phyloP scores from a whole-genome alignment of 2,888 invertebrate genomes.

The Carabus problematicus region DNA sequence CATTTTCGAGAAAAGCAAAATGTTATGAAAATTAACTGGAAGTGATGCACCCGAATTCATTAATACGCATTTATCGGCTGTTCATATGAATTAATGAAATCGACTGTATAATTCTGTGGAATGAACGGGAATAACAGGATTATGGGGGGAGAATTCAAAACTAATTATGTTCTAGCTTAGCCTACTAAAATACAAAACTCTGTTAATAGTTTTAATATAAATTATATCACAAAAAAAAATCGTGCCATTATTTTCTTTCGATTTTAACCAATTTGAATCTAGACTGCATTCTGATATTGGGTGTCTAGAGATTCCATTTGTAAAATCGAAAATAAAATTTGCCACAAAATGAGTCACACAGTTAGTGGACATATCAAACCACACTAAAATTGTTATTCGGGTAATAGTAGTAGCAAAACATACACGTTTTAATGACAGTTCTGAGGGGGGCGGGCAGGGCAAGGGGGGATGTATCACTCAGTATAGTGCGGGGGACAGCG shows the following conservation, averaged over 20 bases:
- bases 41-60: neutral
- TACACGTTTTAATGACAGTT: neutral
- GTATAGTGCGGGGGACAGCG: too few species aligned
- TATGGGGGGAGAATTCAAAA: conserved; percentile 7
- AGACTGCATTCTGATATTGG: neutral
- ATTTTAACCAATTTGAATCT: neutral
- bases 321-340: conserved; percentile 24
- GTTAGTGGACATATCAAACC: conserved; percentile 26
- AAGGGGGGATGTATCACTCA: neutral
- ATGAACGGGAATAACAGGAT: conserved; percentile 12
- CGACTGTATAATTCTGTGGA: conserved; percentile 11
- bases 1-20: neutral
- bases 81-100: conserved; percentile 20
- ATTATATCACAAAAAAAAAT: conserved; percentile 25
- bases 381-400: conserved; percentile 12
- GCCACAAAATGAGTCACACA: conserved; percentile 14
- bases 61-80: neutral
- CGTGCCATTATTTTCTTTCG: neutral
- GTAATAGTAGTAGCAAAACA: neutral
- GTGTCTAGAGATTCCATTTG: neutral
- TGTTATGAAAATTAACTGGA: conserved; percentile 8
- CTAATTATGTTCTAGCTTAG: conserved; percentile 13
- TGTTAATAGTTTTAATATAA: conserved; percentile 37
- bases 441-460: conserved; percentile 13
- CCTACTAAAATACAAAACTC: conserved; percentile 35